phyloP scores from a whole-genome alignment of 2,797 vertebrate genomes.

The Lemur catta region DNA sequence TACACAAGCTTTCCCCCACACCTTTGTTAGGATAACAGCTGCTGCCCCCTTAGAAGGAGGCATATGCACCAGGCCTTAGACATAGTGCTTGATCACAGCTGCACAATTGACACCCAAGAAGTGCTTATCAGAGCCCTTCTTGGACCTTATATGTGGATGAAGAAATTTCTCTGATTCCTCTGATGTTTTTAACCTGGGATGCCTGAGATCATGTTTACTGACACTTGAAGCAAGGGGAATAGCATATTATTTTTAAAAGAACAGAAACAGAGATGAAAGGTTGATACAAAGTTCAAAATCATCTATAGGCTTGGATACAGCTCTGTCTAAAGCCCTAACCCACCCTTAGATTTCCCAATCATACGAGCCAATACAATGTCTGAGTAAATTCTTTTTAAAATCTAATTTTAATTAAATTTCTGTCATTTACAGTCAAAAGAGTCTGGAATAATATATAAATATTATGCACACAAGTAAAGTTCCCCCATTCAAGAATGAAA shows the following conservation, averaged over 20 bases:
- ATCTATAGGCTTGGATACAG: not conserved
- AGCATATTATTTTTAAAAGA: not conserved
- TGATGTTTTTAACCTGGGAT: not conserved
- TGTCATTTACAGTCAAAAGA: not conserved
- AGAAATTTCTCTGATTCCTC: not conserved
- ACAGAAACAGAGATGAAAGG: not conserved
- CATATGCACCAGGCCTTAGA: not conserved
- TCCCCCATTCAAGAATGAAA: not conserved
- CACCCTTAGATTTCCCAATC: not conserved
- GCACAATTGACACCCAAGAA: not conserved
- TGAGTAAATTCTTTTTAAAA: not conserved
- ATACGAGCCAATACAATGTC: not conserved
- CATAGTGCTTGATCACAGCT: not conserved
- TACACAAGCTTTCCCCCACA: not conserved
- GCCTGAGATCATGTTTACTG: not conserved
- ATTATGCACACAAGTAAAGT: not conserved
- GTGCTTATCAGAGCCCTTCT: not conserved
- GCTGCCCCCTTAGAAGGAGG: not conserved
- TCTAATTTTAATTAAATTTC: conserved; percentile 3
- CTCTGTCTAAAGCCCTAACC: not conserved
- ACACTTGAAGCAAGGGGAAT: not conserved
- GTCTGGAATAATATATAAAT: not conserved
- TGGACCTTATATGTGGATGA: not conserved
- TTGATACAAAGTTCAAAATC: not conserved
- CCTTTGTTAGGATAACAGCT: not conserved